Base-by-base conservation (phyloP, 2,797 vertebrate species). In the Enteromius mattozi region DNA sequence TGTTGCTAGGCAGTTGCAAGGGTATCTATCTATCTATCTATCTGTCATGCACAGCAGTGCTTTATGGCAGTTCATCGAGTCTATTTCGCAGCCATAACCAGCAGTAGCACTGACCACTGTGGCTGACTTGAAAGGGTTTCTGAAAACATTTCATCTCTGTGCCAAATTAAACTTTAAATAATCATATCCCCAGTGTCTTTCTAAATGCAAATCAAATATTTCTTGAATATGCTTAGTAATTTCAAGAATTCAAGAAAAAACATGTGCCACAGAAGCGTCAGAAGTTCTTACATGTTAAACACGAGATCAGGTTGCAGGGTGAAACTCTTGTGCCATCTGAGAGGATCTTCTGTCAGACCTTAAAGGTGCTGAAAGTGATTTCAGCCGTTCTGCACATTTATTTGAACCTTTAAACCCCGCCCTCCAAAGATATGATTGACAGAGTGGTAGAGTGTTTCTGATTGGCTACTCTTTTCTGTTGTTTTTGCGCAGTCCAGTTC, bases 291-390 rank as follows among this genome's bases (percentile, higher is more conserved):
- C 79, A 83, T 69, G 40, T 86, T 65, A 63, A 84, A 51, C 80
- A 80, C 49, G 83, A 82, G 79, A 86, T 89, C 87, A 72, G 85
- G 77, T 56, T 84, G 88, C 78, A 79, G 61, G 84, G 68, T 81
- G 85, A 87, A 77, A 68, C 85, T 66, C 65, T 16, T 63, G 61
- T 63, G 14, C 61, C 61, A 63, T 63, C 61, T 19, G 66, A 85
- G 80, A 70, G 63, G 80, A 72, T 35, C 66, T 80, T 30, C 77
- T 83, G 79, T 83, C 79, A 45, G 8, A 51, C 63, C 21, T 81
- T 42, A 80, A 68, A 70, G 78, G 47, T 54, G 69, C 69, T 71
- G 69, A n/a, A 27, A 35, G 27, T 24, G 24, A 35, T 12, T 68
- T 68, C 30, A 68, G 16, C 24, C 14, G 3, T 17, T 47, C 70